Evolutionary conservation across 2,888 invertebrate species (phyloP).

Genomic region (Melolontha melolontha): DNA sequence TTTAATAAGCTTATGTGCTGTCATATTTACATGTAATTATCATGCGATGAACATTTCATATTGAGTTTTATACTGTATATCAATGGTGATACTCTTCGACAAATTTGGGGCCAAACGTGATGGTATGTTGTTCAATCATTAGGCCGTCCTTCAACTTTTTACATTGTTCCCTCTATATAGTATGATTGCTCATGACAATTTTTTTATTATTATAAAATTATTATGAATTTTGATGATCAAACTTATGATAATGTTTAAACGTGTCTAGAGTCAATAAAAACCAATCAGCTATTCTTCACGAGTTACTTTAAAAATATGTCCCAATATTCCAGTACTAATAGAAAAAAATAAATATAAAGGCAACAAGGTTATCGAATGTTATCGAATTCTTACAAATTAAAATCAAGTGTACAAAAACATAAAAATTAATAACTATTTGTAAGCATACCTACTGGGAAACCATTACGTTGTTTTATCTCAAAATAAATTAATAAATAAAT

Average conservation of each 20-base stretch:
- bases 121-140: constrained; percentile 32
- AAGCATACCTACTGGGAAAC: too few species aligned
- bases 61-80: constrained; percentile 21
- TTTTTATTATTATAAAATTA: constrained; percentile 10
- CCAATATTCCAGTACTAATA: constrained; percentile 2
- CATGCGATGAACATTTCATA: constrained; percentile 22
- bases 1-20: constrained; percentile 10
- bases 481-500: too few species aligned
- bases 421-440: too few species aligned
- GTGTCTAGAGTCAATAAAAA: background rate
- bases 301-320: background rate
- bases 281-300: background rate
- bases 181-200: constrained; percentile 6
- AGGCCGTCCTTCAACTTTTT: constrained; percentile 36
- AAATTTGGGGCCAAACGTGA: constrained; percentile 43
- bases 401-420: constrained; percentile 9
- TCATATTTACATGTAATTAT: constrained; percentile 34
- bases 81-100: constrained; percentile 31
- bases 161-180: constrained; percentile 28
- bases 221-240: background rate
- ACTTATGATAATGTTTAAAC: background rate
- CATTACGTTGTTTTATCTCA: too few species aligned
- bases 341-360: background rate
- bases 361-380: constrained; percentile 31
- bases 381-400: constrained; percentile 12